A percentile compares a stretch with the other conserved stretches of the same genome.
Conservation (phyloP, 2,113 vertebrate genomes). For the Coturnix japonica region DNA sequence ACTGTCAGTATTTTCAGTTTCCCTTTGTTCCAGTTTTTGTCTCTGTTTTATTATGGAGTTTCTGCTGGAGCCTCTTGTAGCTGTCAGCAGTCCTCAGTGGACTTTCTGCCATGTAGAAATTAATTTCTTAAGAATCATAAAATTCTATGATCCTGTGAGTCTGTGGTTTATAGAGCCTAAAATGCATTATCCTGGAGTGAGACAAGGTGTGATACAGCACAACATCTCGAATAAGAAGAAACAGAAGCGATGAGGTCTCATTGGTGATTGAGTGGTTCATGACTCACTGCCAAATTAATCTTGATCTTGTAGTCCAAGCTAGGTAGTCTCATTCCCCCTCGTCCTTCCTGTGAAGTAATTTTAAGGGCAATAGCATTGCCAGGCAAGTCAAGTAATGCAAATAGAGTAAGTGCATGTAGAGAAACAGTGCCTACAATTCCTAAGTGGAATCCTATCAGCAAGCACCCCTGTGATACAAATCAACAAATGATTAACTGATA, state of each 20-base stretch:
- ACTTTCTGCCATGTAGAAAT: background rate
- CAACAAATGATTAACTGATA: background rate
- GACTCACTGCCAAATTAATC: background rate
- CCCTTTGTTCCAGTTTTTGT: background rate
- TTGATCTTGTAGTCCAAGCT: background rate
- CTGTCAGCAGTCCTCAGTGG: background rate
- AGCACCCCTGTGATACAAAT: background rate
- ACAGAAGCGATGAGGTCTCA: background rate
- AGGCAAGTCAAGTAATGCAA: background rate
- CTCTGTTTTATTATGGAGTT: background rate
- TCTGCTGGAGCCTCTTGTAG: background rate
- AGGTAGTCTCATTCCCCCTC: background rate
- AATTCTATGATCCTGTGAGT: too few relatives aligned
- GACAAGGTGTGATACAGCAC: accelerated
- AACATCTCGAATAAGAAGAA: background rate
- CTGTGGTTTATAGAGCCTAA: background rate
- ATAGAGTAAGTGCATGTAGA: background rate
- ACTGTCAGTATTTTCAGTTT: background rate
- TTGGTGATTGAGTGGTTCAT: background rate
- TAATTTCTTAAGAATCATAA: too few relatives aligned
- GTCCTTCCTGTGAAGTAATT: background rate
- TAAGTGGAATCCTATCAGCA: background rate
- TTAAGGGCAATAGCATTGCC: background rate
- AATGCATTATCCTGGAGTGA: background rate
- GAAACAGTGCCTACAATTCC: background rate